Evolutionary conservation across 2,113 vertebrate species (phyloP).

Genomic region (Eidolon helvum): DNA sequence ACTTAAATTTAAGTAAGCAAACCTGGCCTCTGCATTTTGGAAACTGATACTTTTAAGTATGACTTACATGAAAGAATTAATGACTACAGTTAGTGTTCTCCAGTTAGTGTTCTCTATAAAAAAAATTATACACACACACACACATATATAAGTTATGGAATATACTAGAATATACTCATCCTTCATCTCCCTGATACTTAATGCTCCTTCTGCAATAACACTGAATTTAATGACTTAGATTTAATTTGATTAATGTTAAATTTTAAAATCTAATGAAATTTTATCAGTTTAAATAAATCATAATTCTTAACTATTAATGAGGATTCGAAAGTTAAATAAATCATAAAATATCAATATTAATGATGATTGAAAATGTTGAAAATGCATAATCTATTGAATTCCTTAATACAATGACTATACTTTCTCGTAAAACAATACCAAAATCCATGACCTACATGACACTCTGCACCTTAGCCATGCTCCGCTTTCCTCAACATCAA

Average conservation of each 20-base stretch:
- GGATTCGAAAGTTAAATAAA: conserved; percentile 53
- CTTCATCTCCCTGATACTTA: neutral
- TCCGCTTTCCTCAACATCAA: neutral
- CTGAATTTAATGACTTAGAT: conserved; percentile 31
- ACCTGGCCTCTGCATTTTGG: neutral
- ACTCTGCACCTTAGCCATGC: too few relatives aligned
- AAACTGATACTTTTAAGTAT: neutral
- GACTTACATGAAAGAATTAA: neutral
- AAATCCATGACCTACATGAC: neutral
- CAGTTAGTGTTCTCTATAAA: neutral
- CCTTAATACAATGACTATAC: neutral
- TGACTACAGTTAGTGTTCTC: neutral
- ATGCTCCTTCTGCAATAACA: neutral
- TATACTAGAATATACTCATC: neutral
- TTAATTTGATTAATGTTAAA: conserved; percentile 67
- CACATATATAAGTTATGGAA: too few relatives aligned
- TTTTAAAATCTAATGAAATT: conserved; percentile 62
- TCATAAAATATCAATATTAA: conserved; percentile 64
- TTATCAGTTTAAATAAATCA: conserved; percentile 66
- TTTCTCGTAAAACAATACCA: neutral
- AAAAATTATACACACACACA: too few relatives aligned
- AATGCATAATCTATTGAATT: neutral
- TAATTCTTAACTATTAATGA: conserved; percentile 60
- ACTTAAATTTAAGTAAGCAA: neutral
- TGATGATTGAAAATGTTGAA: conserved; percentile 30